Evolutionary conservation across 2,113 vertebrate species (phyloP).

Genomic region (Azemiops feae): DNA sequence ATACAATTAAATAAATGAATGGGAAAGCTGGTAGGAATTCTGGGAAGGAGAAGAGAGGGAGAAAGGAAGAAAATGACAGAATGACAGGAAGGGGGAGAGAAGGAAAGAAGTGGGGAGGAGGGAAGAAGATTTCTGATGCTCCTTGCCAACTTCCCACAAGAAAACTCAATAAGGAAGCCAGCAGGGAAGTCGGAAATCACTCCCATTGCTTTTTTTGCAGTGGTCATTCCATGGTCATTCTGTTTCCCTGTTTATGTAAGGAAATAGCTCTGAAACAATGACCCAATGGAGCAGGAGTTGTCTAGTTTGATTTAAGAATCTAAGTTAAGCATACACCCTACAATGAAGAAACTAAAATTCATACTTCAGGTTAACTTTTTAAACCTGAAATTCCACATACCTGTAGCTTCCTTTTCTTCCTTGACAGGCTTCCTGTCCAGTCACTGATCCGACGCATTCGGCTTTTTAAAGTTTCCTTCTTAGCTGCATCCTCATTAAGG

Average conservation of each 20-base stretch:
- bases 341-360: neutral
- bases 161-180: neutral
- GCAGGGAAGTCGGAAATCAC: neutral
- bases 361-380: neutral
- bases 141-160: neutral
- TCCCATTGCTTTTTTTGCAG: neutral
- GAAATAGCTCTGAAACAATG: neutral
- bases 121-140: neutral
- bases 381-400: constrained; percentile 55
- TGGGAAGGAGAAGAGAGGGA: neutral
- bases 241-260: neutral
- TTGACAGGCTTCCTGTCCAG: constrained; percentile 93
- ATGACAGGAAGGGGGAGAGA: neutral
- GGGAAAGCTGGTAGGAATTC: neutral
- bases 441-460: constrained; percentile 90
- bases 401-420: constrained; percentile 90
- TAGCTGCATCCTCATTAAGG: constrained; percentile 69
- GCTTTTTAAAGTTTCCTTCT: constrained; percentile 85
- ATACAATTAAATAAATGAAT: neutral
- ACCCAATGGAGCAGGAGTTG: neutral
- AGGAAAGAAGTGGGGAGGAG: neutral
- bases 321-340: neutral
- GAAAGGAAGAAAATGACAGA: neutral
- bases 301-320: no score
- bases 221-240: neutral